These are phyloP conservation scores for Ophraella communa DNA, from an alignment of 2,888 invertebrate genomes.

Conservation along the genomic window DNA sequence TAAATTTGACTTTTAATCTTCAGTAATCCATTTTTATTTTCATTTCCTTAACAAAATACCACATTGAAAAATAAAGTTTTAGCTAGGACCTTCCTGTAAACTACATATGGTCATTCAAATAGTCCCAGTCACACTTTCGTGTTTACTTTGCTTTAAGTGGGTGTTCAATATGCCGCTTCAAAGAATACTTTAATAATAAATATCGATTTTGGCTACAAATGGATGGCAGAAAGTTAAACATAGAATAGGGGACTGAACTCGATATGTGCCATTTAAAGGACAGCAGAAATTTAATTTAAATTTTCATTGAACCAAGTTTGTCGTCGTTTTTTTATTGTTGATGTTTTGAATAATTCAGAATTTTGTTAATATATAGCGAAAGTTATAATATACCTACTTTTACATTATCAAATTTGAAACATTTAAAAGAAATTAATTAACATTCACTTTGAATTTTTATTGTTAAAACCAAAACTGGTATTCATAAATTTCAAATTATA, in stretches of 20 bases:
- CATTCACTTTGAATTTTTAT: too few relatives aligned
- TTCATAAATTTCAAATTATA: neutral
- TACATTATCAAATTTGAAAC: too few relatives aligned
- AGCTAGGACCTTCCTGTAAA: neutral
- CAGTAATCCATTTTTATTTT: too few relatives aligned
- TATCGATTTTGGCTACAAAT: slow-evolving; percentile 21
- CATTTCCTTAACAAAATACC: too few relatives aligned
- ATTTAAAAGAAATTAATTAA: too few relatives aligned
- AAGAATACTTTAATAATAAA: slow-evolving; percentile 38
- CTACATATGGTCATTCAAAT: slow-evolving; percentile 19
- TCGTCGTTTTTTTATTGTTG: too few relatives aligned
- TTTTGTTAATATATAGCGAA: too few relatives aligned
- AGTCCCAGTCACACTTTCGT: slow-evolving; percentile 37
- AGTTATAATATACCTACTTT: too few relatives aligned
- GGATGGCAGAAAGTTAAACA: neutral
- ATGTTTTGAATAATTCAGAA: too few relatives aligned
- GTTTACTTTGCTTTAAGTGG: slow-evolving; percentile 47
- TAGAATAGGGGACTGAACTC: neutral
- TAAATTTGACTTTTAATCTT: too few relatives aligned
- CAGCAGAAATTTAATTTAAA: neutral
- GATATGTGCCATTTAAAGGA: neutral
- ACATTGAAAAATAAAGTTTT: neutral
- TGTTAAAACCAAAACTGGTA: too few relatives aligned
- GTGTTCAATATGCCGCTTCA: slow-evolving; percentile 42
- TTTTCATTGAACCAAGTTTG: neutral